phyloP scores from a whole-genome alignment of 2,113 vertebrate species.

The Naja naja region DNA sequence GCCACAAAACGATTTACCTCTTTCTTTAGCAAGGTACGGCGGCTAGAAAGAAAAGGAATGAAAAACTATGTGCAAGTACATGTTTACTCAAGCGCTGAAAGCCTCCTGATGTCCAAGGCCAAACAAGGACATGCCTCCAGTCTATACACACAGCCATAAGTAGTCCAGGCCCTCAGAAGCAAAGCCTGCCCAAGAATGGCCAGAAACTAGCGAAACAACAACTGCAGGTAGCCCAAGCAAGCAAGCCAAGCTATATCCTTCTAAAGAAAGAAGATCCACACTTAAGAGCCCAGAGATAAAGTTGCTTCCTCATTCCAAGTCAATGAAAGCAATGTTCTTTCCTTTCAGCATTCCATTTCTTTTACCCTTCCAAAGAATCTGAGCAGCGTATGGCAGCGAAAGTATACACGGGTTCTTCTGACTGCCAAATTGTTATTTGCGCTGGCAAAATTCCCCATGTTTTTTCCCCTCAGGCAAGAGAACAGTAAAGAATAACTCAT shows the following conservation, averaged over 20 bases:
- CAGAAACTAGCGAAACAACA: background rate
- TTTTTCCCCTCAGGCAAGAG: background rate
- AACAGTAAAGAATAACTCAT: background rate
- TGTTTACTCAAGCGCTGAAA: background rate
- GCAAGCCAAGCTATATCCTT: background rate
- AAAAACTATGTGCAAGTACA: accelerated
- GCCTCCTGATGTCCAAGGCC: background rate
- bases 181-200: background rate
- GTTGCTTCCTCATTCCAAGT: too few relatives aligned
- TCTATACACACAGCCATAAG: background rate
- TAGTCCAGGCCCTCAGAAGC: background rate
- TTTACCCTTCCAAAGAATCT: background rate
- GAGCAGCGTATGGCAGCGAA: too few relatives aligned
- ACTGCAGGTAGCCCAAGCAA: background rate
- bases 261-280: background rate
- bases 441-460: background rate
- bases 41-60: background rate
- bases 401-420: too few relatives aligned
- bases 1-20: background rate
- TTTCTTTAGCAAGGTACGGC: too few relatives aligned
- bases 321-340: background rate
- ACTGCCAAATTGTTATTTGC: background rate
- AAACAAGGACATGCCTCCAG: background rate
- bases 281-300: background rate
- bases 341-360: background rate